Evolutionary conservation across 2,797 vertebrate genomes (phyloP), one percentile per base, ranked within the genome.

Genomic region (Trachurus trachurus): DNA sequence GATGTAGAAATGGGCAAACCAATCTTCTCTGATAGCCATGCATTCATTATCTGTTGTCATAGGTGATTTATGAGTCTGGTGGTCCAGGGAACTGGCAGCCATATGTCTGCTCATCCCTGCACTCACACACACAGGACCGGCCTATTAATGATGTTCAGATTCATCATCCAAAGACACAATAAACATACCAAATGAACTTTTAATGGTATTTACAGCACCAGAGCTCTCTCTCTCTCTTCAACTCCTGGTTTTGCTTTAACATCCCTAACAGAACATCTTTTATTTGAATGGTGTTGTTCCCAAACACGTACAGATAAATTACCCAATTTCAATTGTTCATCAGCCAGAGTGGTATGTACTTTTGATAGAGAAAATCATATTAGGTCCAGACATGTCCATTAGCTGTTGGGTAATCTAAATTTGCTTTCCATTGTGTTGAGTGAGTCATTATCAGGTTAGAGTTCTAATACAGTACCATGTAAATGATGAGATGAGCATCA

Each of bases 31-130:
- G 71, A 87, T 89, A 78, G 85, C 76, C 74, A 71, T 79, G 76
- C 77, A 86, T 88, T 89, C 87, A 93, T 93, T 93, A 89, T 86
- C 61, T 74, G 69, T 75, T 91, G 92, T 92, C 90, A 88, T 34
- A 19, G 40, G 71, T 93, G 91, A 94, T 93, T 93, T 90, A 94
- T 93, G 88, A 87, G 76, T 56, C 52, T 70, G 66, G 63, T 31
- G 21, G 65, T 81, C 66, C 6, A 1, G 71, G 70, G 57, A 74
- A 74, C 73, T 86, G 80, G 84, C 82, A 88, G 81, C 91, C 91
- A 89, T 92, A 89, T 88, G 91, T 85, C 81, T 80, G 66, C 81
- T 82, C 78, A 73, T 86, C 65, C 75, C 67, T 13, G 40, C 70
- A 74, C 87, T 81, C 82, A 83, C 87, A 68, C 87, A 82, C 82